phyloP scores from a whole-genome alignment of 2,888 invertebrate genomes.

The Colostygia pectinataria region DNA sequence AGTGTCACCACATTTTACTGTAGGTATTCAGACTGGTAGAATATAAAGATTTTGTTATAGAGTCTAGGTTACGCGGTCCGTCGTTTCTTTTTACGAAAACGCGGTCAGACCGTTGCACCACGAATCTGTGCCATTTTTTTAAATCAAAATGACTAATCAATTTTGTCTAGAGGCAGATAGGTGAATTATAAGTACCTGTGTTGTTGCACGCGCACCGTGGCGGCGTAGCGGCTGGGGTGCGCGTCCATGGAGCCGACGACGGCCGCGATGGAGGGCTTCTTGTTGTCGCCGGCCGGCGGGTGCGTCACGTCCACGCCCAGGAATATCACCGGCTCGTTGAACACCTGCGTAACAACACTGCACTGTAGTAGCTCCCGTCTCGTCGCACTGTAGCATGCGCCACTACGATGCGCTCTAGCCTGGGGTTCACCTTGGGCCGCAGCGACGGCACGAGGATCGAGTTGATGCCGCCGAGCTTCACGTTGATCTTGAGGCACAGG shows the following conservation, averaged over 20 bases:
- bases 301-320: constrained; percentile 99
- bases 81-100: too few relatives aligned
- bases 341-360: constrained; percentile 83
- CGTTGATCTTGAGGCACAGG: constrained; percentile 99
- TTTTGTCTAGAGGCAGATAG: neutral
- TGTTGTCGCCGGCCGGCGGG: constrained; percentile 99
- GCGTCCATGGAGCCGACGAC: constrained; percentile 99
- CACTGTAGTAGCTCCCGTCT: neutral
- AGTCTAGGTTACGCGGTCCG: too few relatives aligned
- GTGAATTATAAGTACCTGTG: constrained; percentile 80
- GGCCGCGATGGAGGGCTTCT: constrained; percentile 99
- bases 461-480: constrained; percentile 99
- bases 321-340: constrained; percentile 99
- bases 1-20: too few relatives aligned
- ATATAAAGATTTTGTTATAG: too few relatives aligned
- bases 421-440: constrained; percentile 92
- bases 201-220: constrained; percentile 98
- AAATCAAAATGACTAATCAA: constrained; percentile 1
- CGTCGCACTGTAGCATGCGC: neutral
- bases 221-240: constrained; percentile 99
- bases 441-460: constrained; percentile 99
- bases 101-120: too few relatives aligned
- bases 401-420: too few relatives aligned
- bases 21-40: too few relatives aligned
- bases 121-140: neutral